Base-by-base conservation (phyloP, 2,888 invertebrate species). In the Tineola bisselliella region DNA sequence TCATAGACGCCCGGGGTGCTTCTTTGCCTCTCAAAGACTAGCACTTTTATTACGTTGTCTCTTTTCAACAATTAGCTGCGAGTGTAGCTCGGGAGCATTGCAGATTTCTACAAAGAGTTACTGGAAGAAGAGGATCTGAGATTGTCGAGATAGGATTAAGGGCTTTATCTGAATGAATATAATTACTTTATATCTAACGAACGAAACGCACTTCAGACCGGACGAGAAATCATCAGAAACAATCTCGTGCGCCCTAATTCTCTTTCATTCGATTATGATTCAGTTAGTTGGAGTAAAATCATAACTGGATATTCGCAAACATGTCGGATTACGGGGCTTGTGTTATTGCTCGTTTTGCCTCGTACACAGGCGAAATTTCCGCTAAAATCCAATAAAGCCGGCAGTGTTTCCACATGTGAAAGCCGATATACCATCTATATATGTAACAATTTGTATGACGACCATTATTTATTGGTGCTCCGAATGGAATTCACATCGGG, bases 41-140 rank as follows among this genome's bases (percentile, higher is more conserved):
- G 77, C 75, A 76, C 76, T 81, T 83, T 84, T 82, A 84, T 83
- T 84, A 77, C 81, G 75, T 81, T 83, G 76, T 77, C 77, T 74
- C 79, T 79, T 80, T 80, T 70, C 75, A 76, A 81, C 84, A 86
- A 86, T 86, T 86, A 86, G 83, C 77, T 74, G 67, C 66, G 69
- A 75, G 77, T 77, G 31, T 15, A 58, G 56, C 13, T 19, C 11
- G 31, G 25, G 25, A 25, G 48, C n/a, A 44, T n/a, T 44, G 44
- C 48, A 18, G 48, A 48, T 48, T 8, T 15, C n/a, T 13, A 56
- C 25, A 56, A 56, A 48, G 15, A 38, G 13, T 58, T 38, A 17
- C 38, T 6, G 10, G 38, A 38, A 38, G n/a, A n/a, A n/a, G n/a
- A n/a, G n/a, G 31, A 31, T 31, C 31, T 31, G 8, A n/a, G 52